These are phyloP conservation scores for Cheirogaleus medius DNA, from an alignment of 2,113 vertebrate genomes.

Conservation along the genomic window DNA sequence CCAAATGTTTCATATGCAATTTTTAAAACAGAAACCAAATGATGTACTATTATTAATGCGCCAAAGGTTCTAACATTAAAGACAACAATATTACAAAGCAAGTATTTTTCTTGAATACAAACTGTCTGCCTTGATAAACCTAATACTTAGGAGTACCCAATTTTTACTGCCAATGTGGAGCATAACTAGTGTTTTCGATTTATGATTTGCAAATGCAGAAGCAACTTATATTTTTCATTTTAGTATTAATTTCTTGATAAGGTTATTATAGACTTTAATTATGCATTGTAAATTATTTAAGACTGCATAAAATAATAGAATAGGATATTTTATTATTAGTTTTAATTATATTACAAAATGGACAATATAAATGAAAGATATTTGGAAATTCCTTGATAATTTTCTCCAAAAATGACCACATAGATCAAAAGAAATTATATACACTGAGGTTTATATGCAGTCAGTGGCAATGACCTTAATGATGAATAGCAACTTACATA, in stretches of 20 bases:
- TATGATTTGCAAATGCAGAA: constrained; percentile 11
- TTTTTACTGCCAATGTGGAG: not conserved
- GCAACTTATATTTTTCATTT: not conserved
- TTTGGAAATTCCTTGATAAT: not conserved
- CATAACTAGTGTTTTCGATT: not conserved
- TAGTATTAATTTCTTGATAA: not conserved
- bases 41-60: not conserved
- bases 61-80: not conserved
- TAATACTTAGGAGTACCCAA: not conserved
- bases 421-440: constrained; percentile 5
- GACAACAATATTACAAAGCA: not conserved
- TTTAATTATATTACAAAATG: constrained; percentile 48
- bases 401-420: not conserved
- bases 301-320: not conserved
- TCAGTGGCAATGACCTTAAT: not conserved
- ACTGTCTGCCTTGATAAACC: not conserved
- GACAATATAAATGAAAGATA: not conserved
- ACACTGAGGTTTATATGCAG: not conserved
- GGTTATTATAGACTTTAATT: not conserved
- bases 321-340: not conserved
- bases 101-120: not conserved
- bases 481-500: constrained; percentile 12
- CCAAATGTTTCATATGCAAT: not conserved
- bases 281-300: not conserved
- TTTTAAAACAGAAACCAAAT: not conserved